These are phyloP conservation scores for Lithophane socia DNA, from an alignment of 2,888 invertebrate species.

Conservation along the genomic window DNA sequence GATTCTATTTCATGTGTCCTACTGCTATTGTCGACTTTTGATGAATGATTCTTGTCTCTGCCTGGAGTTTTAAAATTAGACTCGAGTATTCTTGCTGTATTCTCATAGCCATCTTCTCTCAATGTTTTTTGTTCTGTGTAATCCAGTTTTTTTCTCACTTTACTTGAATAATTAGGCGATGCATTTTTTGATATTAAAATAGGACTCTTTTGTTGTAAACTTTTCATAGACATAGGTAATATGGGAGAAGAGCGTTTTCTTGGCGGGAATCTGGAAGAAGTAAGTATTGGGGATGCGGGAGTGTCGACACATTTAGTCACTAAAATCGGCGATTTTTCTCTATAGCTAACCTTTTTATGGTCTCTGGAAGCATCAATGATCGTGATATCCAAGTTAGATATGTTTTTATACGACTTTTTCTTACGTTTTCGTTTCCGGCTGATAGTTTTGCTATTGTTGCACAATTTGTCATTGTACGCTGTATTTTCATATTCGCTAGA, in stretches of 20 bases:
- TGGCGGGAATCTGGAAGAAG: slow-evolving; percentile 50
- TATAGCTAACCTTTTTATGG: slow-evolving; percentile 41
- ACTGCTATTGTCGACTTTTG: not conserved
- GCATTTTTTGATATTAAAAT: slow-evolving; percentile 72
- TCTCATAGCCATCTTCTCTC: not conserved
- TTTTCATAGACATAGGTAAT: slow-evolving; percentile 55
- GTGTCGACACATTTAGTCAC: slow-evolving; percentile 40
- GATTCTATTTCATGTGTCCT: slow-evolving; percentile 2
- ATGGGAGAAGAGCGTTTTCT: slow-evolving; percentile 72
- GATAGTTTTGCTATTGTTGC: slow-evolving; percentile 58
- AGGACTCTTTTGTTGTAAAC: slow-evolving; percentile 74
- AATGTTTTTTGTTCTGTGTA: slow-evolving; percentile 30
- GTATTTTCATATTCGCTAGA: slow-evolving; percentile 82
- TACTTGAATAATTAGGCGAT: slow-evolving; percentile 68
- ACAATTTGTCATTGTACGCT: slow-evolving; percentile 53
- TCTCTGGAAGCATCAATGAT: slow-evolving; percentile 70
- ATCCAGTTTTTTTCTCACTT: slow-evolving; percentile 78
- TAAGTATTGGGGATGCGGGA: slow-evolving; percentile 71
- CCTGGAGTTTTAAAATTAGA: slow-evolving; percentile 17
- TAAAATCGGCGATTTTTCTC: slow-evolving; percentile 72
- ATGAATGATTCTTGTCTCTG: not conserved
- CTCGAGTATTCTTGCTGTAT: not conserved
- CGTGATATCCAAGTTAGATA: slow-evolving; percentile 79
- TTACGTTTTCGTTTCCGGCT: slow-evolving; percentile 80
- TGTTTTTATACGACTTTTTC: slow-evolving; percentile 73